Evolutionary conservation across 2,888 invertebrate genomes (phyloP).

Genomic region (Scrobipalpa costella): DNA sequence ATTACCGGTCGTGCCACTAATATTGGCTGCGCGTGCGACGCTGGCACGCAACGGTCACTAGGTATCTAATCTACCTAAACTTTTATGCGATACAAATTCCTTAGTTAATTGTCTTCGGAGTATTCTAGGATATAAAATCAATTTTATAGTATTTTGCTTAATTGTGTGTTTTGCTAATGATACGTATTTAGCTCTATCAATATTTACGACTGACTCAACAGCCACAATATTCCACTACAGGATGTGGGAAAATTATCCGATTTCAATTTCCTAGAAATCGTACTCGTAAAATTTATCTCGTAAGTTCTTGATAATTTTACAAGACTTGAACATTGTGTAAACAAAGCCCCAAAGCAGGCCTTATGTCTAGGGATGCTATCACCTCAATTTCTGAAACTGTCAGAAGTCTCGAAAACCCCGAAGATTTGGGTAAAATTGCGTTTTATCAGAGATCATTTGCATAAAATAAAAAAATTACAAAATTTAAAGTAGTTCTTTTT

Average conservation of each 20-base stretch:
- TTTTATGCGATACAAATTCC: constrained; percentile 21
- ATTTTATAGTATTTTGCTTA: neutral
- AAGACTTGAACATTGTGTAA: too few relatives aligned
- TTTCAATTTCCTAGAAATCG: too few relatives aligned
- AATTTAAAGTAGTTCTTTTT: too few relatives aligned
- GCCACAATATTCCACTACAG: neutral
- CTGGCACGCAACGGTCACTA: constrained; percentile 14
- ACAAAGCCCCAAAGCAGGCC: too few relatives aligned
- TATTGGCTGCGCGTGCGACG: constrained; percentile 24
- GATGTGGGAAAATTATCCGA: neutral
- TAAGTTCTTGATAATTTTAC: too few relatives aligned
- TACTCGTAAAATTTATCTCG: too few relatives aligned
- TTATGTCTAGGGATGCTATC: too few relatives aligned
- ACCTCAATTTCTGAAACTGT: too few relatives aligned
- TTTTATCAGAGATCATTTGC: too few relatives aligned
- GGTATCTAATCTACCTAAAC: neutral
- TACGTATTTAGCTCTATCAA: neutral
- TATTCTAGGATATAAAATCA: neutral
- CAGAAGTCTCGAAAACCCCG: too few relatives aligned
- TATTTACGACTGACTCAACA: neutral
- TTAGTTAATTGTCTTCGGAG: constrained; percentile 9
- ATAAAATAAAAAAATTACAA: too few relatives aligned
- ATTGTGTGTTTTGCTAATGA: neutral
- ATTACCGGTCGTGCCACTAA: constrained; percentile 21
- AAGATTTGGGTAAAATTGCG: too few relatives aligned